phyloP scores from a whole-genome alignment of 2,888 invertebrate species.

The Tenthredo distinguenda region DNA sequence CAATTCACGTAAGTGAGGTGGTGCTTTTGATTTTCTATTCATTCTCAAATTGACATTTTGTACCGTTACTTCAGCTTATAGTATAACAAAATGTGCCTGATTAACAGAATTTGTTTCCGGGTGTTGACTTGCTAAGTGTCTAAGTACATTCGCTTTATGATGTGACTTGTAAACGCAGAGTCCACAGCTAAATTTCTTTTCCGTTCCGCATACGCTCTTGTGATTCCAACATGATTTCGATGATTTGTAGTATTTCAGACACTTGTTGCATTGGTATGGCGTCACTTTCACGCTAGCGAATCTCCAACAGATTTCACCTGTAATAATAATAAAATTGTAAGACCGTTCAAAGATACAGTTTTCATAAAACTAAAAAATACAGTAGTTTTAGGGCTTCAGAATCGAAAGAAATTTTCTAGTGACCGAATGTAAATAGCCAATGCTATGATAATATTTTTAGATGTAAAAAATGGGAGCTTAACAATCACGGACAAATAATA shows the following conservation, averaged over 20 bases:
- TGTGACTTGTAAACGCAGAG: slow-evolving; percentile 62
- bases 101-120: slow-evolving; percentile 45
- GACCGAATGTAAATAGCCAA: background rate
- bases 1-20: background rate
- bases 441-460: background rate
- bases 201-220: slow-evolving; percentile 59
- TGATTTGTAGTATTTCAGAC: slow-evolving; percentile 63
- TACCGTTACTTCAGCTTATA: background rate
- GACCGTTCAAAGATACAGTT: slow-evolving; percentile 11
- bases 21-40: background rate
- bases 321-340: slow-evolving; percentile 45
- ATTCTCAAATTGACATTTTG: background rate
- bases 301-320: slow-evolving; percentile 43
- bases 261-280: slow-evolving; percentile 60
- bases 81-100: slow-evolving; percentile 22
- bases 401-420: background rate
- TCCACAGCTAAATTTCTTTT: slow-evolving; percentile 61
- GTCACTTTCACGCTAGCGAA: slow-evolving; percentile 43
- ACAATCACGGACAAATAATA: background rate
- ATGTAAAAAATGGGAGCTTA: background rate
- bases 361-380: background rate
- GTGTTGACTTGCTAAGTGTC: slow-evolving; percentile 61
- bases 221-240: slow-evolving; percentile 59
- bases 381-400: background rate
- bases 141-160: slow-evolving; percentile 60